Evolutionary conservation across 2,797 vertebrate genomes (phyloP).

Genomic region (Graptemys geographica): DNA sequence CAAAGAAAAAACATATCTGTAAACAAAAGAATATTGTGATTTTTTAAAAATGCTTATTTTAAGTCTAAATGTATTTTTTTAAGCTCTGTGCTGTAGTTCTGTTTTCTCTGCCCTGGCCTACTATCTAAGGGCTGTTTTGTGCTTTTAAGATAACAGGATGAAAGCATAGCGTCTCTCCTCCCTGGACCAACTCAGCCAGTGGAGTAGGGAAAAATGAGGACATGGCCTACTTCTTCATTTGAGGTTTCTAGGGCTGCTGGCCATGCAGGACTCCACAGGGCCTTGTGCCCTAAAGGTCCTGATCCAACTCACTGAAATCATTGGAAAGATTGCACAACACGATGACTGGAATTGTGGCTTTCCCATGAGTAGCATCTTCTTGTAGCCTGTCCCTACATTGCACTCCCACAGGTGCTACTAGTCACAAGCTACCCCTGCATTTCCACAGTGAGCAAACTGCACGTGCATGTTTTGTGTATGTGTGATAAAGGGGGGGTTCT

Average conservation of each 20-base stretch:
- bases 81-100: neutral
- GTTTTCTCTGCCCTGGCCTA: neutral
- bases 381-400: rapidly evolving
- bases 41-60: neutral
- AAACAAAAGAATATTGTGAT: neutral
- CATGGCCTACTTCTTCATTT: rapidly evolving
- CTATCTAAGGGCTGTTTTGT: neutral
- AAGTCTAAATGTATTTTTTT: neutral
- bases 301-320: neutral
- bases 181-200: neutral
- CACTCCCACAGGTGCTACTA: neutral
- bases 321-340: neutral
- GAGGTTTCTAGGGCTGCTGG: neutral
- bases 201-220: neutral
- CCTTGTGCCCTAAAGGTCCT: rapidly evolving
- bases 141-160: neutral
- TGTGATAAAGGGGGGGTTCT: conserved; percentile 18
- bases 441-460: neutral
- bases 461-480: neutral
- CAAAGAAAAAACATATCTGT: neutral
- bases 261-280: neutral
- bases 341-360: neutral
- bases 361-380: neutral
- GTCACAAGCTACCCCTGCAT: neutral
- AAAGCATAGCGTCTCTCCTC: neutral